Conservation (phyloP, 2,113 vertebrate species). For the Noturus placidus region DNA sequence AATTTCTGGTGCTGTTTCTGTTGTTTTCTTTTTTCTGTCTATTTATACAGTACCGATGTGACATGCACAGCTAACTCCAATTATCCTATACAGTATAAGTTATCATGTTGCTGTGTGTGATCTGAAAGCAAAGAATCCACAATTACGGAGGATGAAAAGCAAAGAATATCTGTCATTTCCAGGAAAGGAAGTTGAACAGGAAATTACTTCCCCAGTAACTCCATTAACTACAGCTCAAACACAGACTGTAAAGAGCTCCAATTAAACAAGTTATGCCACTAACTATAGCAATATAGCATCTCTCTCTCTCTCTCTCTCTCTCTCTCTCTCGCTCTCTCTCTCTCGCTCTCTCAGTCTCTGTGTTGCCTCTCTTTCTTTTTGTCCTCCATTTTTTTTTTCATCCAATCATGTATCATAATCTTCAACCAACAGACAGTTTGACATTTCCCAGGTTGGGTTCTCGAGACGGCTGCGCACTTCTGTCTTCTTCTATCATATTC, state of each 20-base stretch:
- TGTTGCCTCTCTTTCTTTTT: not conserved
- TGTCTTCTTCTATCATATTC: constrained; percentile 6
- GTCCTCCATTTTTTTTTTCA: constrained; percentile 36
- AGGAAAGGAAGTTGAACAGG: constrained; percentile 62
- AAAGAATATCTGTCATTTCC: not conserved
- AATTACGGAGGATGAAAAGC: not conserved
- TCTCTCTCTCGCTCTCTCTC: not conserved
- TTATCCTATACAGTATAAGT: not conserved
- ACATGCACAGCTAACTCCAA: not conserved
- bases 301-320: constrained; percentile 12
- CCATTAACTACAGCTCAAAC: constrained; percentile 63
- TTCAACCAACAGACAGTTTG: constrained; percentile 50
- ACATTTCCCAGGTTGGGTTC: constrained; percentile 20
- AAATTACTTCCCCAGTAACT: constrained; percentile 84
- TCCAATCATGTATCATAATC: constrained; percentile 60
- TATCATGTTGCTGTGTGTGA: not conserved
- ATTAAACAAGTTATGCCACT: not conserved
- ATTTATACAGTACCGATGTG: not conserved
- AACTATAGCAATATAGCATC: not conserved
- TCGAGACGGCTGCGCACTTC: not conserved
- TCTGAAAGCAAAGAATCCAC: not conserved
- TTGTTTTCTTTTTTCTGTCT: not conserved
- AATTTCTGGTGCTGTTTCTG: not conserved
- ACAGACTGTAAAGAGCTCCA: not conserved
- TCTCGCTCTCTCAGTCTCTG: not conserved